Percentiles rank a stretch among this genome's conserved stretches.
Conservation (phyloP, 2,888 invertebrate genomes). For the Norana najaformis region DNA sequence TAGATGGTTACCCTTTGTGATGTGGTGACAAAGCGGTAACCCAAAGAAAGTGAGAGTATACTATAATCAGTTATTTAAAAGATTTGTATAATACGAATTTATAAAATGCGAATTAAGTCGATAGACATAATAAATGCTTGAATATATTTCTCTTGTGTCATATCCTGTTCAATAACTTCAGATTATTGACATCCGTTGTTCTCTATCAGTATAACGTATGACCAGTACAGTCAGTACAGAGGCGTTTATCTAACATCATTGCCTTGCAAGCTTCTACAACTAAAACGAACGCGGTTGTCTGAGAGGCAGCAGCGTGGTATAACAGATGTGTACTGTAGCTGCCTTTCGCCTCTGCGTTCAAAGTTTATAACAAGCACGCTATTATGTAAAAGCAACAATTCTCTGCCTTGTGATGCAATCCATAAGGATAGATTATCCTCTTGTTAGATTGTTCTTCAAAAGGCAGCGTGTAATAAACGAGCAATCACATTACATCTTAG, state of each 20-base stretch:
- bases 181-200: no score
- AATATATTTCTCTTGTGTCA: neutral
- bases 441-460: no score
- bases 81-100: neutral
- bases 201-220: neutral
- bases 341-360: no score
- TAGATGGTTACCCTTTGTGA: neutral
- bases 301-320: no score
- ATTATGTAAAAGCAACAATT: neutral
- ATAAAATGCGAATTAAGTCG: neutral
- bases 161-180: neutral
- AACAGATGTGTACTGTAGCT: no score
- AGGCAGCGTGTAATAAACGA: no score
- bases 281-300: no score
- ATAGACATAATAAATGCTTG: no score
- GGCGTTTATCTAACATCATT: neutral
- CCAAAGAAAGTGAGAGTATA: neutral
- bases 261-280: neutral
- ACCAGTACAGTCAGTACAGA: neutral
- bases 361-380: no score
- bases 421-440: constrained; percentile 1
- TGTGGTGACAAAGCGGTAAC: neutral
- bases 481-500: no score
- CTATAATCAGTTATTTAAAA: neutral
- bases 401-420: neutral